Evolutionary conservation across 2,888 invertebrate species (phyloP).

Genomic region (Crocallis elinguaria): DNA sequence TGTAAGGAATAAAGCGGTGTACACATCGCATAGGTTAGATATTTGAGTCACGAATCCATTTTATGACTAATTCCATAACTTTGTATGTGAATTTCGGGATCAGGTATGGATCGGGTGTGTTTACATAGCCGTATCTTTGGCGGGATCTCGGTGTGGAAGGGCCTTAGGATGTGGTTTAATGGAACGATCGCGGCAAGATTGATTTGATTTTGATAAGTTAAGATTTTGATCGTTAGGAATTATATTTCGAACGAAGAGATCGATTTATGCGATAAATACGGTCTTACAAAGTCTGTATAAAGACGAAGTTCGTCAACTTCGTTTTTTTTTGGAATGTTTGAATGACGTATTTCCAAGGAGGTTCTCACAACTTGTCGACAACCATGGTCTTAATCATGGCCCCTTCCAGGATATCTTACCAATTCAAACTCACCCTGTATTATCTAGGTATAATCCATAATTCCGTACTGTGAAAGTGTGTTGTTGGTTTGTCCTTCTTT

Average conservation of each 20-base stretch:
- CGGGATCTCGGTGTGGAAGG: conserved; percentile 58
- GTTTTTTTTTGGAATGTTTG: too few species aligned
- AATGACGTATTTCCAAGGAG: too few species aligned
- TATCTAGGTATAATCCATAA: too few species aligned
- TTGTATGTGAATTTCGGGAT: conserved; percentile 83
- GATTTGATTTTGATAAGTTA: conserved; percentile 42
- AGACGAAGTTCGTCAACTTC: too few species aligned
- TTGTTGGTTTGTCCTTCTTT: too few species aligned
- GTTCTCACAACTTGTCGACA: too few species aligned
- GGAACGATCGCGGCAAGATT: conserved; percentile 53
- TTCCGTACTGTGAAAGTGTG: too few species aligned
- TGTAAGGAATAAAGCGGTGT: conserved; percentile 35
- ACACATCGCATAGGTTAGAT: conserved; percentile 76
- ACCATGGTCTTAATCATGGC: too few species aligned
- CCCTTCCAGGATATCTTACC: too few species aligned
- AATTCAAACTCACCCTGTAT: too few species aligned
- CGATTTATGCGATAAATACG: not conserved
- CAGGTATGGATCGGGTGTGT: conserved; percentile 73
- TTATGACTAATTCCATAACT: conserved; percentile 85
- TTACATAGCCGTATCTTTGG: conserved; percentile 72
- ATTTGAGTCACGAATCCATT: conserved; percentile 84
- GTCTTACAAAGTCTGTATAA: too few species aligned
- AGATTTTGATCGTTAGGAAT: too few species aligned
- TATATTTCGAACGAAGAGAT: not conserved
- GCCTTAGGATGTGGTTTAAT: conserved; percentile 72